Evolutionary conservation across 1,140 invertebrate genomes (phyloP).

Genomic region (Drosophila arizonae): DNA sequence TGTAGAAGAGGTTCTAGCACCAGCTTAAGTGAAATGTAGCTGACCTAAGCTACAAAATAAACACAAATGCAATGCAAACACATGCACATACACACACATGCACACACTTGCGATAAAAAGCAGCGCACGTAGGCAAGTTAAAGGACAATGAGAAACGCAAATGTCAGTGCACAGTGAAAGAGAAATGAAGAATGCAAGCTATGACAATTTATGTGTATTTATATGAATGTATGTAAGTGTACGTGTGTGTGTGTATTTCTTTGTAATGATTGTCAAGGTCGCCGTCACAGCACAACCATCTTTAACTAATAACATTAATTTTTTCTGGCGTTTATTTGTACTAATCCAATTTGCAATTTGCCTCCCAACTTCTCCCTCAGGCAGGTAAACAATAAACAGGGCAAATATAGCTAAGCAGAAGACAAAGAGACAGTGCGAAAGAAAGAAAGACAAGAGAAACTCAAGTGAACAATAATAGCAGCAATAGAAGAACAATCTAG

Average conservation of each 20-base stretch:
- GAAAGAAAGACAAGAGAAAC: background rate
- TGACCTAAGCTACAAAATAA: constrained; percentile 73
- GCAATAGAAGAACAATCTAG: background rate
- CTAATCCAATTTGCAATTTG: constrained; percentile 71
- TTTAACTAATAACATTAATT: constrained; percentile 36
- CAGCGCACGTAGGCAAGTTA: constrained; percentile 25
- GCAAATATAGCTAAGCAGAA: constrained; percentile 22
- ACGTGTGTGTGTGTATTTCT: constrained; percentile 8
- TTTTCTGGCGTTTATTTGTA: constrained; percentile 36
- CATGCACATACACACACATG: constrained; percentile 10
- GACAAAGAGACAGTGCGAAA: constrained; percentile 10
- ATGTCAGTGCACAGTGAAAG: constrained; percentile 34
- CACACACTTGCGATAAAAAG: constrained; percentile 3
- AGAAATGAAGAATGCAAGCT: background rate
- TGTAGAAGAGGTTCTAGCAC: constrained; percentile 42
- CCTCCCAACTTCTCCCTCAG: constrained; percentile 69
- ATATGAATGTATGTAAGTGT: constrained; percentile 1
- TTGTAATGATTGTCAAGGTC: constrained; percentile 47
- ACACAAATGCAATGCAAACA: constrained; percentile 50
- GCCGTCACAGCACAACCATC: constrained; percentile 27
- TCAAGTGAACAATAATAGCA: background rate
- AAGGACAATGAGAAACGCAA: constrained; percentile 36
- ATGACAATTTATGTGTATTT: background rate
- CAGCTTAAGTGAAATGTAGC: constrained; percentile 76
- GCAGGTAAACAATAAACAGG: constrained; percentile 52